These are phyloP conservation scores for Idris sp. DNA, from an alignment of 1,140 invertebrate genomes.

Conservation along the genomic window DNA sequence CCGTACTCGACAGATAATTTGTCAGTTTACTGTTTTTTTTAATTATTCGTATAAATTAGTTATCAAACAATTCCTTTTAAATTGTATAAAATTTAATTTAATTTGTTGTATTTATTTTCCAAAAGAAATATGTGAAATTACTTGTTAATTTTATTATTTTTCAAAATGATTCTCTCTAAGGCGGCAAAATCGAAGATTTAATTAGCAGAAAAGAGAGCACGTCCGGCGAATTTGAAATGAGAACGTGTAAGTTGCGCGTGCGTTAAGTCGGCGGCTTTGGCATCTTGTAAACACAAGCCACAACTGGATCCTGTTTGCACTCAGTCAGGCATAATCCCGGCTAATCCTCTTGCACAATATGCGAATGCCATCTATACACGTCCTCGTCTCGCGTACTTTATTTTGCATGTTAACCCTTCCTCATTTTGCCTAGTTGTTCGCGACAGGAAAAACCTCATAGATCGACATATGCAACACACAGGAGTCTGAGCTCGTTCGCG, in stretches of 20 bases:
- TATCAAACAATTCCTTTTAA: too few relatives aligned
- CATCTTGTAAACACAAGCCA: constrained; percentile 77
- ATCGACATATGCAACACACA: constrained; percentile 20
- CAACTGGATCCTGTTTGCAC: constrained; percentile 76
- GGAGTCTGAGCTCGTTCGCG: not conserved
- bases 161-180: too few relatives aligned
- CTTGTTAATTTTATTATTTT: too few relatives aligned
- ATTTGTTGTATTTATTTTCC: too few relatives aligned
- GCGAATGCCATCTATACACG: constrained; percentile 64
- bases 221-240: constrained; percentile 54
- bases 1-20: too few relatives aligned
- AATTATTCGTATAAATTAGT: too few relatives aligned
- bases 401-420: constrained; percentile 34
- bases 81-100: too few relatives aligned
- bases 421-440: constrained; percentile 14
- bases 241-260: constrained; percentile 60
- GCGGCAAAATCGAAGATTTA: constrained; percentile 32
- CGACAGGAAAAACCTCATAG: constrained; percentile 26
- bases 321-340: constrained; percentile 77
- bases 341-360: constrained; percentile 78
- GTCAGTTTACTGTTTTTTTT: too few relatives aligned
- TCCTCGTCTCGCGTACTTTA: constrained; percentile 25
- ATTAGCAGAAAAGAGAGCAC: constrained; percentile 41
- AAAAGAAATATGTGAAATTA: too few relatives aligned
- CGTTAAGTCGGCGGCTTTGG: constrained; percentile 76